Base-by-base conservation (phyloP, 2,797 vertebrate species). In the Melopsittacus undulatus region DNA sequence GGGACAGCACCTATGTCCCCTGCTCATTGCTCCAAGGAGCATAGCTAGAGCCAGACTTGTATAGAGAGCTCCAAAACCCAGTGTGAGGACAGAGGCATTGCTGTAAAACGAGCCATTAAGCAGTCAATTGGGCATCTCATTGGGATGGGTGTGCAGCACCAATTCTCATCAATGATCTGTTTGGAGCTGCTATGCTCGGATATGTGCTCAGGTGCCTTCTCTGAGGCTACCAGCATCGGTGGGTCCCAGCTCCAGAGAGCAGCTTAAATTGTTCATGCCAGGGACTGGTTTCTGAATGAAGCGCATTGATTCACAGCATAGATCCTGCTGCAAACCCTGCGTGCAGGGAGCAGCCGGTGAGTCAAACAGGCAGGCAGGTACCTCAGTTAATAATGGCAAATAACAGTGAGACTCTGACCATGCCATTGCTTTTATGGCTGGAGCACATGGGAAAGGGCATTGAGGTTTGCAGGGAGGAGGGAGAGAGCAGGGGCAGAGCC, bases 211-310 rank as follows among this genome's bases (percentile, higher is more conserved):
- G 56, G 5, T 2, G 2, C 11, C n/a, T 57, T 30, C 30, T 13
- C 54, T 4, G 0, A 69, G 18, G 23, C 40, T 77, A 40, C 48
- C 6, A 2, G 8, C 0, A 0, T n/a, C 1, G 0, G 13, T 17
- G 56, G 34, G 11, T 34, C n/a, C 9, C n/a, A 57, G n/a, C 23
- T 24, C 20, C 49, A 8, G 13, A 7, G 30, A 64, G 34, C 22
- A 36, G 40, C 54, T 17, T 48, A 19, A 61, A 27, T 64, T 73
- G 42, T 34, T 77, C 48, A 9, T 5, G 14, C 52, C 61, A 8
- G 51, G 12, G 49, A 32, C 11, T 18, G 1, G 22, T 70, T 92
- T 81, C 52, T 57, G 66, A 64, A 16, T 40, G 5, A 43, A 20
- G 7, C 2, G 14, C 8, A 4, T 26, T 1, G 23, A 62, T 4